Base-by-base conservation (phyloP, 2,888 invertebrate genomes). In the Cataglyphis altisquamis region DNA sequence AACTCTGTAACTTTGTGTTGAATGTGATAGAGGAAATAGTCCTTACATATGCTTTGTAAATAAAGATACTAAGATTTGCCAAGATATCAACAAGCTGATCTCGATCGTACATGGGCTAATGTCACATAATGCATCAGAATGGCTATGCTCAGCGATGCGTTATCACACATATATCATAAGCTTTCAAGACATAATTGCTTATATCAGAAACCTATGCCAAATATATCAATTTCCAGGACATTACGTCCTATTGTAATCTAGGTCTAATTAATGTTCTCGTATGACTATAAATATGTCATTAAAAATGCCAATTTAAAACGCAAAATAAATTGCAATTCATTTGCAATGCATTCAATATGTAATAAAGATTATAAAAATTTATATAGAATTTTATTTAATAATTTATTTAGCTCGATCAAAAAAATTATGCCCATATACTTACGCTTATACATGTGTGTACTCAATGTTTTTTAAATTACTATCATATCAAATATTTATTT, bases 401-500 rank as follows among this genome's bases (percentile, higher is more conserved):
- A 25, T 29, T 60, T 60, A 25, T 60, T 60, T 60, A 15, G n/a
- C 18, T 18, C 1, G 3, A 0, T 52, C 29, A 5, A 32, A n/a
- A 67, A 29, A 41, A 67, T 12, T 15, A 25, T 25, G 9, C 29
- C n/a, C n/a, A 52, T 15, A 4, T 52, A 52, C 10, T 39, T 72
- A 15, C 21, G 4, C 3, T 3, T 18, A 41, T 60, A 29, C 0
- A 12, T 9, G 8, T n/a, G 12, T n/a, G n/a, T n/a, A 25, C 9
- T 21, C 10, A 60, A 70, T 55, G 15, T 12, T 41, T 29, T 60
- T 41, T 41, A 41, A 73, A 52, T 52, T 52, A n/a, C 8, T n/a
- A 52, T 52, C n/a, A 32, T 29, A 60, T 18, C n/a, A 73, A 45
- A 73, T 41, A 15, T 73, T 60, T 73, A 73, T 73, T 29, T 12